Percentiles rank a stretch among this genome's conserved stretches.
phyloP scores from a whole-genome alignment of 2,113 vertebrate genomes.

The Halichoeres trimaculatus region DNA sequence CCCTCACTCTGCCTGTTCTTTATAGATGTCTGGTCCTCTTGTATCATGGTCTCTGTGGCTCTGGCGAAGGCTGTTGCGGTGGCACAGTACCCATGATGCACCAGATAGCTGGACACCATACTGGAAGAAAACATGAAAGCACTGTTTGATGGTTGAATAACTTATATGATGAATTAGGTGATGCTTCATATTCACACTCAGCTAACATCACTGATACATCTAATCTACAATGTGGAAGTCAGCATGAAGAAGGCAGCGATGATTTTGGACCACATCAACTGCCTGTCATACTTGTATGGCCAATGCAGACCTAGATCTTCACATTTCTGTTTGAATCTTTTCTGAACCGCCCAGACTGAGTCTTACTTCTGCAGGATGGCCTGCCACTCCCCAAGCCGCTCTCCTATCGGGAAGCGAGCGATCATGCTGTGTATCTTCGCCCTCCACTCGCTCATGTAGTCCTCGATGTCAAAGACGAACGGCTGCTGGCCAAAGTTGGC shows the following conservation, averaged over 20 bases:
- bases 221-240: too few relatives aligned
- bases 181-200: not conserved
- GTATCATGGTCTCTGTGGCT: constrained; percentile 95
- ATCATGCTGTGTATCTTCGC: constrained; percentile 97
- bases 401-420: constrained; percentile 94
- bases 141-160: not conserved
- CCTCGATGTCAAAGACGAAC: constrained; percentile 98
- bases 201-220: not conserved
- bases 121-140: constrained; percentile 72
- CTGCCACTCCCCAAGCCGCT: constrained; percentile 97
- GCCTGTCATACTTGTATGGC: too few relatives aligned
- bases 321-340: too few relatives aligned
- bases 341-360: too few relatives aligned
- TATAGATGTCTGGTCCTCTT: constrained; percentile 98
- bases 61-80: constrained; percentile 97
- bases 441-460: constrained; percentile 99
- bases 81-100: constrained; percentile 98
- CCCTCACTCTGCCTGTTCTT: constrained; percentile 98
- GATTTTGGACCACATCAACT: too few relatives aligned
- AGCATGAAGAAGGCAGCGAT: too few relatives aligned
- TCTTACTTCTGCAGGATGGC: constrained; percentile 97
- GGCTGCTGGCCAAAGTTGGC: constrained; percentile 99
- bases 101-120: constrained; percentile 98
- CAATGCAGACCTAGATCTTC: too few relatives aligned
- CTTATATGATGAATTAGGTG: not conserved